Conservation (phyloP, 1,140 invertebrate species). For the Hormaphis cornu region DNA sequence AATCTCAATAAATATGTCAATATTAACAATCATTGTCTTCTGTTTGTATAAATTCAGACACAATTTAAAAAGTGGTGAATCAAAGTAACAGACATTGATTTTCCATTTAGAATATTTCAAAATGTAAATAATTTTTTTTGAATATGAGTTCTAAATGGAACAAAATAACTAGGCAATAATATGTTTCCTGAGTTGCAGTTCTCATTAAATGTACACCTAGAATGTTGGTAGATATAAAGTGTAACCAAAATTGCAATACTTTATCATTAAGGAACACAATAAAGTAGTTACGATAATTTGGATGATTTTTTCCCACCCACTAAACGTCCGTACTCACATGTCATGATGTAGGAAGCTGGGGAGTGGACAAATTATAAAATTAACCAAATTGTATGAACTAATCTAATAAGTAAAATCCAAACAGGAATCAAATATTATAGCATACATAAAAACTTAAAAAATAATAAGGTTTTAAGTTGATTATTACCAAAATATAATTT, state of each 20-base stretch:
- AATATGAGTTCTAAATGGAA: background rate
- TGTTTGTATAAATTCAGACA: background rate
- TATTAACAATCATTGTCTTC: background rate
- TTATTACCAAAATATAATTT: background rate
- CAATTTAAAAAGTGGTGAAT: background rate
- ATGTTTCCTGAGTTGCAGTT: background rate
- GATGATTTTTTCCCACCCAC: background rate
- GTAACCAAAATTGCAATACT: background rate
- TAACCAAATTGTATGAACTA: no score
- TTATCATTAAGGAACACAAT: background rate
- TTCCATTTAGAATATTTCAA: background rate
- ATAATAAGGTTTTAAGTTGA: background rate
- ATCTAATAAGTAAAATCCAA: background rate
- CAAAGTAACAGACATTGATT: slow-evolving; percentile 5
- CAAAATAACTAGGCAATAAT: background rate
- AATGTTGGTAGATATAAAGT: background rate
- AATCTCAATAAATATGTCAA: no score
- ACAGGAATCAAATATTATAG: background rate
- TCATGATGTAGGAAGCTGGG: background rate
- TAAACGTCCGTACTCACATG: background rate
- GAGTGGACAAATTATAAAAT: background rate
- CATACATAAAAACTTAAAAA: background rate
- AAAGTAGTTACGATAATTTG: slow-evolving; percentile 5
- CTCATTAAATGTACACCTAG: no score
- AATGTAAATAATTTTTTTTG: background rate